A percentile compares a stretch with the other conserved stretches of the same genome.
Conservation (phyloP, 1,140 invertebrate species). For the Drosophila biarmipes region DNA sequence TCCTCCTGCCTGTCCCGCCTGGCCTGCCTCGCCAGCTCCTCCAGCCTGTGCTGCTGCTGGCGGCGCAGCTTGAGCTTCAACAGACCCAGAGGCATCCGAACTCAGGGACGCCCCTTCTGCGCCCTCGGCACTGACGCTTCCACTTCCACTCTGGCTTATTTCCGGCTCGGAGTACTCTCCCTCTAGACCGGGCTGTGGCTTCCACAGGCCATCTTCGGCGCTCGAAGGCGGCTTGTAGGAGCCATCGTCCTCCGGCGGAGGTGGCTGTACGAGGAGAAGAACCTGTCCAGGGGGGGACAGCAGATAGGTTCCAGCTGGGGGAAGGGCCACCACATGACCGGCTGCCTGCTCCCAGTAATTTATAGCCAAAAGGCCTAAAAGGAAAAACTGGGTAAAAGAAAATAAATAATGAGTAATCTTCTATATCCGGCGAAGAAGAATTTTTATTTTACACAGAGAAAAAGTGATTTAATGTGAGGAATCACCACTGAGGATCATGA, state of each 20-base stretch:
- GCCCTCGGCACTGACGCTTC: constrained; percentile 8
- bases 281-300: constrained; percentile 37
- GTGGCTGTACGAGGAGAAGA: constrained; percentile 46
- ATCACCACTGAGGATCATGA: too few species aligned
- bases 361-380: constrained; percentile 44
- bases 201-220: constrained; percentile 56
- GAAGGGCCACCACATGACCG: constrained; percentile 38
- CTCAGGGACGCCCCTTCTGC: constrained; percentile 1
- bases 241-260: constrained; percentile 64
- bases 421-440: too few species aligned
- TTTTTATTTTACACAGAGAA: too few species aligned
- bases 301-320: constrained; percentile 51
- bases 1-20: constrained; percentile 45
- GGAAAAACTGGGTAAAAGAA: constrained; percentile 17
- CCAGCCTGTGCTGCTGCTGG: constrained; percentile 20
- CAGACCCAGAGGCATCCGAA: constrained; percentile 13
- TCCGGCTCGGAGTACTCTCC: constrained; percentile 49
- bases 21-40: constrained; percentile 35
- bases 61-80: constrained; percentile 4
- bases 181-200: constrained; percentile 60
- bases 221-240: constrained; percentile 56
- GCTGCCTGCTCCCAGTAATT: constrained; percentile 12
- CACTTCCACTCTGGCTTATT: constrained; percentile 18
- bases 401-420: not conserved
- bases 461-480: too few species aligned